These are phyloP conservation scores for Drosophila basisetae DNA, from an alignment of 2,888 invertebrate genomes.

Conservation along the genomic window DNA sequence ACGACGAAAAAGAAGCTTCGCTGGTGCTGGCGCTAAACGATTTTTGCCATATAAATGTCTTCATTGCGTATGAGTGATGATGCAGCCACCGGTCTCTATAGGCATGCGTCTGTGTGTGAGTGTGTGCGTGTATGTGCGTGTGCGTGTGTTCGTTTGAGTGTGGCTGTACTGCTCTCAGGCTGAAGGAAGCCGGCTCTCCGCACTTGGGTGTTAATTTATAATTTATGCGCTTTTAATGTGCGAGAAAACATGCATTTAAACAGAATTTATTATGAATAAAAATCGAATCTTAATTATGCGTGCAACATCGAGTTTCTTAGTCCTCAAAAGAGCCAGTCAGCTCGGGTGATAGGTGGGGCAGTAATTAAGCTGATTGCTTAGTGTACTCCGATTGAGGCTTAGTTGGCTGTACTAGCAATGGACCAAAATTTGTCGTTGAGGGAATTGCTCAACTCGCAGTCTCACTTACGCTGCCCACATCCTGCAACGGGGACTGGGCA, in stretches of 20 bases:
- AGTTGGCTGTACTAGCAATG: conserved; percentile 18
- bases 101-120: neutral
- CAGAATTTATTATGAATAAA: conserved; percentile 80
- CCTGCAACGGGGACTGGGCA: conserved; percentile 39
- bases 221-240: conserved; percentile 81
- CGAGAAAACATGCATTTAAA: conserved; percentile 81
- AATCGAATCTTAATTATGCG: conserved; percentile 68
- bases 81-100: conserved; percentile 40
- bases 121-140: neutral
- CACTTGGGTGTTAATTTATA: conserved; percentile 82
- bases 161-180: conserved; percentile 14
- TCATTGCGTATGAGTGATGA: conserved; percentile 81
- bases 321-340: conserved; percentile 10
- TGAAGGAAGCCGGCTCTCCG: conserved; percentile 40
- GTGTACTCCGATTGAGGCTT: conserved; percentile 7
- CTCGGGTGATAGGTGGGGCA: conserved; percentile 50
- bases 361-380: conserved; percentile 39
- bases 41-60: conserved; percentile 81
- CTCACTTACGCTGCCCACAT: conserved; percentile 43
- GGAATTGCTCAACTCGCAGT: conserved; percentile 68
- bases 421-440: conserved; percentile 59
- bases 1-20: conserved; percentile 50
- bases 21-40: conserved; percentile 68
- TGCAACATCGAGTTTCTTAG: conserved; percentile 11
- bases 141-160: conserved; percentile 1